Percentiles rank a stretch among this genome's conserved stretches.
Conservation (phyloP, 2,797 vertebrate genomes). For the Halcyon leucocephala region DNA sequence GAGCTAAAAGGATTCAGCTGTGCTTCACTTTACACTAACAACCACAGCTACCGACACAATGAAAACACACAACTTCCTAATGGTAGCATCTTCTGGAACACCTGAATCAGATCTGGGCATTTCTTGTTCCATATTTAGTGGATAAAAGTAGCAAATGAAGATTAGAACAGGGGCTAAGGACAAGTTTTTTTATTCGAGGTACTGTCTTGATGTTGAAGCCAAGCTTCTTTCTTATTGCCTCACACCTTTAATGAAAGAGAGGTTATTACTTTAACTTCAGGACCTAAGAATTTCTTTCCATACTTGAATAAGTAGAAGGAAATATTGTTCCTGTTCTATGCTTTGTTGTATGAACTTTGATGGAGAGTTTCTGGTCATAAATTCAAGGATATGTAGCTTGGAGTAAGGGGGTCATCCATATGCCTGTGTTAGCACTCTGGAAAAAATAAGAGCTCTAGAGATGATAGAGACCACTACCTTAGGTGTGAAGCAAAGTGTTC, state of each 20-base stretch:
- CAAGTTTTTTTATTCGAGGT: accelerated
- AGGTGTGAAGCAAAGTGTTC: not conserved
- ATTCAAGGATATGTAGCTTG: not conserved
- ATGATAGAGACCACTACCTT: not conserved
- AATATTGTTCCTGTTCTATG: not conserved
- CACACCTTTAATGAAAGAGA: not conserved
- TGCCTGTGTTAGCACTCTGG: too few relatives aligned
- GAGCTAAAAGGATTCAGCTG: not conserved
- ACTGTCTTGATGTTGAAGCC: not conserved
- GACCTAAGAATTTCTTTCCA: not conserved
- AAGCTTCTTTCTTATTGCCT: not conserved
- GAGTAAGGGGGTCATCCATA: not conserved
- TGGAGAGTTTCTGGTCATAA: not conserved
- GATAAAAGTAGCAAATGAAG: not conserved
- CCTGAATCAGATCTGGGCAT: not conserved
- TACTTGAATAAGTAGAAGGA: not conserved
- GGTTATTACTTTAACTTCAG: not conserved
- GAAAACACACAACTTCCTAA: not conserved
- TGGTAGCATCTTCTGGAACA: not conserved
- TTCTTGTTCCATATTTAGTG: not conserved
- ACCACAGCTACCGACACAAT: not conserved
- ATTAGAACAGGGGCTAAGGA: not conserved
- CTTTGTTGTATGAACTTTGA: not conserved
- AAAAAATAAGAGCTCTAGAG: not conserved
- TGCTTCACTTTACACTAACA: not conserved